Evolutionary conservation across 2,113 vertebrate genomes (phyloP), one percentile per base, ranked within the genome.

Genomic region (Vidua chalybeata): DNA sequence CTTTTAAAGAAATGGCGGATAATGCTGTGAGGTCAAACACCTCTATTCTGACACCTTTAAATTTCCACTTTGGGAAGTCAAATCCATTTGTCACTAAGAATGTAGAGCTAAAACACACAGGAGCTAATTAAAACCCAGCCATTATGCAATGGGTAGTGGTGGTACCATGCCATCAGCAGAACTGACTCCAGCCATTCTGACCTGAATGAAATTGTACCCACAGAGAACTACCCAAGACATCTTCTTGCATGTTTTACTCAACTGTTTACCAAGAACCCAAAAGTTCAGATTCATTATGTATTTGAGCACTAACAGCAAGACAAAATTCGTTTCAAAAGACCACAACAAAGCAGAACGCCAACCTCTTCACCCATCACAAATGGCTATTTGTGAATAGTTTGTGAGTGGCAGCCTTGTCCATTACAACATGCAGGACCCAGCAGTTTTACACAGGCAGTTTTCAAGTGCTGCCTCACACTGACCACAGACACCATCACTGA

Each of bases 341-440:
- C 7, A 1, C 16, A 75, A 64, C 18, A 61, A 63, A 66, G 33
- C 31, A 1, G 1, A 56, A 39, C 31, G 66, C 9, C 63, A 81
- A 28, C 41, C 28, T 69, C 54, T 26, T 56, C 41, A 46, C 11
- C 27, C 58, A 31, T 11, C 19, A 19, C 43, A 35, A 75, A 28
- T 1, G 6, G 37, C 48, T 39, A 1, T n/a, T 76, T 43, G 35
- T 7, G 1, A 28, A 7, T 0, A 46, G 13, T 37, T 7, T 16
- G 11, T 24, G 9, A 72, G 39, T 28, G 75, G 26, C 72, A 12
- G 59, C 45, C 13, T 30, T 16, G 30, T 43, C n/a, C 15, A 5
- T 31, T 16, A 0, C 1, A 12, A 17, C 0, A 0, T 2, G 13
- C 24, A 37, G 37, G 43, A 26, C 21, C 18, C 7, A 15, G 41